Percentiles rank a stretch among this genome's conserved stretches.
Evolutionary conservation across 2,888 invertebrate genomes (phyloP).

Genomic region (Strigamia crassipes): DNA sequence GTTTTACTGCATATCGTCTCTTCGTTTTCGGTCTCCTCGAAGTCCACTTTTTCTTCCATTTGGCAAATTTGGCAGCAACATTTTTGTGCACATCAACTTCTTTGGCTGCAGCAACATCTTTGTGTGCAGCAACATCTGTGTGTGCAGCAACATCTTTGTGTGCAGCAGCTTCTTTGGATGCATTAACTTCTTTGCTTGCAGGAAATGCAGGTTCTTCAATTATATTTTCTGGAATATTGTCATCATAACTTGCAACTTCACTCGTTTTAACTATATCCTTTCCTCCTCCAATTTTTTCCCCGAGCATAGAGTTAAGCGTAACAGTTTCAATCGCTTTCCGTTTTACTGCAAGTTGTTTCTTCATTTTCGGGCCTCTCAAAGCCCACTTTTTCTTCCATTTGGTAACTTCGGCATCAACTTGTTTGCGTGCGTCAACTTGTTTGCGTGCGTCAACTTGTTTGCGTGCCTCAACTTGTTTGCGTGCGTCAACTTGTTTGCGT

Average conservation of each 20-base stretch:
- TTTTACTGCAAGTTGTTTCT: not conserved
- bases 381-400: slow-evolving; percentile 25
- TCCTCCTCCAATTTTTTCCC: not conserved
- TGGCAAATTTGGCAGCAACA: not conserved
- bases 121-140: no score
- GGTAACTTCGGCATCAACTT: not conserved
- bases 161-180: no score
- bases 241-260: not conserved
- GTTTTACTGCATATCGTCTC: not conserved
- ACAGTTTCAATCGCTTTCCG: not conserved
- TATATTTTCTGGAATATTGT: no score
- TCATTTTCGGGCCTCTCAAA: not conserved
- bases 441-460: no score
- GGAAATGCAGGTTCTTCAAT: no score
- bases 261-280: not conserved
- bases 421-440: no score
- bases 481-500: no score
- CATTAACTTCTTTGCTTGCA: no score
- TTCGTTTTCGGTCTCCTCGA: not conserved
- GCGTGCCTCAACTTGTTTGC: no score
- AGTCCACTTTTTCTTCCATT: slow-evolving; percentile 23
- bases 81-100: no score
- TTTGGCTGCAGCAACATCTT: no score
- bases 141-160: no score
- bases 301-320: not conserved